Percentiles rank a stretch among this genome's conserved stretches.
phyloP scores from a whole-genome alignment of 2,113 vertebrate species.

The Halcyon senegalensis region DNA sequence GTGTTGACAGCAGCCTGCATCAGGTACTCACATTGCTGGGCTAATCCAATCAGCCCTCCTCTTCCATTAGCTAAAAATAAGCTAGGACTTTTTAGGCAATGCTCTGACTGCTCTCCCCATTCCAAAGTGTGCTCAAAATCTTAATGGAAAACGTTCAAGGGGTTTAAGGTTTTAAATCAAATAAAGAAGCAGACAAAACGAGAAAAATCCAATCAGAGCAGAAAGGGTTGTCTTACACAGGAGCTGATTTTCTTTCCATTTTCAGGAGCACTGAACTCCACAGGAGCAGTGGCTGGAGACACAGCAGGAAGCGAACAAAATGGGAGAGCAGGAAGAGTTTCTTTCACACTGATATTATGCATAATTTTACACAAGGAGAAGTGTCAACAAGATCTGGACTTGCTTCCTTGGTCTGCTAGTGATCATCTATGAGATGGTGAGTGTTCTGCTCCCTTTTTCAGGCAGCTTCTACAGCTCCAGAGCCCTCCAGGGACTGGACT shows the following conservation, averaged over 20 bases:
- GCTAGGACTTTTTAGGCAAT: neutral
- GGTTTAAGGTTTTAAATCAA: slow-evolving; percentile 38
- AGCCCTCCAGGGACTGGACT: neutral
- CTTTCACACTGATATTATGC: neutral
- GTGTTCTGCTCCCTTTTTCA: neutral
- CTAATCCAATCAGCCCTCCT: slow-evolving; percentile 11
- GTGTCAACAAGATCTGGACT: neutral
- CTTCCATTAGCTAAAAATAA: slow-evolving; percentile 48
- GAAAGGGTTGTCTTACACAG: neutral
- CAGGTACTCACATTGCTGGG: neutral
- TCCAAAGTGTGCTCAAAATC: slow-evolving; percentile 6
- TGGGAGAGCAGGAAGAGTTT: neutral
- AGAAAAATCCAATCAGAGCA: slow-evolving; percentile 49
- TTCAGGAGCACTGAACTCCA: neutral
- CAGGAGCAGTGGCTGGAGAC: neutral
- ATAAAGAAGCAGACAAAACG: slow-evolving; percentile 18
- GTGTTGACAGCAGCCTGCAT: neutral
- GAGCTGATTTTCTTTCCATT: neutral
- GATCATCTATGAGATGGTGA: rapidly evolving
- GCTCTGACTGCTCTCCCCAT: neutral
- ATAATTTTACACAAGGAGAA: neutral
- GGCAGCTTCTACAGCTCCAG: neutral
- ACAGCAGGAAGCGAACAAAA: neutral
- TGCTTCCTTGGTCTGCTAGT: neutral
- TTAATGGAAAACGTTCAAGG: slow-evolving; percentile 39